These are phyloP conservation scores for Adelosebastes latens DNA, from an alignment of 2,797 vertebrate genomes.

Conservation along the genomic window DNA sequence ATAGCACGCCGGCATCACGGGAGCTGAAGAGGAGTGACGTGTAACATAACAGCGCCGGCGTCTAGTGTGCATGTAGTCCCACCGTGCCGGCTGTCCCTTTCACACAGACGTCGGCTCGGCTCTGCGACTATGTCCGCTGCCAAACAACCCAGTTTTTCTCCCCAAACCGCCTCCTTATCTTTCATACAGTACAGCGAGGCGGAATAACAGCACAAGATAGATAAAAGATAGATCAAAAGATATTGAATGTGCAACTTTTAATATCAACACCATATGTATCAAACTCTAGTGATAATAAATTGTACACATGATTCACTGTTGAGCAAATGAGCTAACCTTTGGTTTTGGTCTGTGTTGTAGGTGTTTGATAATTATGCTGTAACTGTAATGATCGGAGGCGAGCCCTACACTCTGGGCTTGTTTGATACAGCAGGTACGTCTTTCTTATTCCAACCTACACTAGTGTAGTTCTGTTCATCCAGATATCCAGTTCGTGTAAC, in stretches of 20 bases:
- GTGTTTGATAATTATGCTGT: conserved; percentile 90
- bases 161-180: too few species aligned
- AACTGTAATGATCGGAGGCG: conserved; percentile 88
- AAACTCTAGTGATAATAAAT: neutral
- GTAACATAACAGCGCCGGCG: too few species aligned
- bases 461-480: neutral
- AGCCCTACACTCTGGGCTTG: conserved; percentile 87
- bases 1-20: too few species aligned
- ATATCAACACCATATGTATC: neutral
- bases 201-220: too few species aligned
- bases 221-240: neutral
- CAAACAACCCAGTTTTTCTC: too few species aligned
- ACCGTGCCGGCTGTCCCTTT: too few species aligned
- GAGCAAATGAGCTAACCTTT: neutral
- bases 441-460: neutral
- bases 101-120: too few species aligned
- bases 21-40: too few species aligned
- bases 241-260: neutral
- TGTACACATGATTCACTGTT: neutral
- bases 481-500: neutral
- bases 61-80: too few species aligned
- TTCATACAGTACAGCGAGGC: too few species aligned
- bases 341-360: conserved; percentile 57
- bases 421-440: conserved; percentile 87
- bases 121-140: too few species aligned